Base-by-base conservation (phyloP, 2,797 vertebrate species). In the Muraenolepis orangiensis region DNA sequence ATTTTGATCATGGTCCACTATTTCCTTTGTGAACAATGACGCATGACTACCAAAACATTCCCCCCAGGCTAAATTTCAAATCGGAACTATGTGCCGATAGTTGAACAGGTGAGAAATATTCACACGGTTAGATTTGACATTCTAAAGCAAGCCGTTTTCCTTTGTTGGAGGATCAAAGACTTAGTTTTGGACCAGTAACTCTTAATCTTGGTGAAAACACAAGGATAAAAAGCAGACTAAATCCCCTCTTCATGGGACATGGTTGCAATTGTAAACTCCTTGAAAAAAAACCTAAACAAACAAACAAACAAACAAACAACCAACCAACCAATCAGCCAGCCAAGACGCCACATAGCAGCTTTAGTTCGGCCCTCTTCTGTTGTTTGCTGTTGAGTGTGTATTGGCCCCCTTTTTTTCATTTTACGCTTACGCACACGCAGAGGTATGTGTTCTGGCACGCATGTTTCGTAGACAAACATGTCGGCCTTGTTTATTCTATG, bases 401-500 rank as follows among this genome's bases (percentile, higher is more conserved):
- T 66, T n/a, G n/a, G n/a, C n/a, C n/a, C 28, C 29, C 10, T 6
- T 11, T 51, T 66, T 29, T 66, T 29, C 23, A 29, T 66, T 66
- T 30, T 82, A 81, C 82, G 80, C 79, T 86, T 84, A 87, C 83
- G 88, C 85, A 85, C 23, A 61, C 77, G 80, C 72, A 82, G 82
- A 88, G 87, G 78, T 82, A 88, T 83, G 82, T 70, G 26, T 38
- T 3, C 74, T 57, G 18, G 77, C 57, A 72, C 77, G 77, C 78
- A 76, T 64, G 72, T 76, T 81, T 80, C 77, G 77, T 81, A 87
- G 85, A 87, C 83, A 81, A 90, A 90, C 88, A 84, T 81, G 86
- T 81, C 84, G 38, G 78, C 69, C 77, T 91, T 90, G 93, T 91
- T 90, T 91, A 84, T 92, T 93, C 91, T 91, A 91, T 88, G 85